Base-by-base conservation (phyloP, 2,888 invertebrate genomes). In the Meandrusa payeni region DNA sequence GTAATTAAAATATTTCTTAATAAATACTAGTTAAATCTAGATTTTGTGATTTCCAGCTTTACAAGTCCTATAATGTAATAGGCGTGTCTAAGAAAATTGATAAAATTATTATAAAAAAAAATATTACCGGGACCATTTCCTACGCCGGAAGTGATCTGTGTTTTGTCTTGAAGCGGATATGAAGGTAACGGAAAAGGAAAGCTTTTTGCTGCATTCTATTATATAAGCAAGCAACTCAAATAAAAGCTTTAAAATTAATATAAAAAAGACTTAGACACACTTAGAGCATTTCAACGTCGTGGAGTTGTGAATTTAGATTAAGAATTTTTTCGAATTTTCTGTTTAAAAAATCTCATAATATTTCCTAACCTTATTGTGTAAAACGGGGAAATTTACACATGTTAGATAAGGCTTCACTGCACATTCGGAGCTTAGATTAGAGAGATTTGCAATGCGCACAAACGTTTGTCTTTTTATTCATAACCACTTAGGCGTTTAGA, bases 321-420 rank as follows among this genome's bases (percentile, higher is more conserved):
- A 69, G 59, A 54, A 48, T 70, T 58, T 52, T 61, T 19, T 31
- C 23, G 28, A 31, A 12, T 15, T 15, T 15, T 15, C 15, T 15
- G 4, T 15, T 3, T 4, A 4, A 3, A 15, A 4, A 15, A 15
- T 15, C 15, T 15, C 4, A 15, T 15, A 15, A 15, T 15, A 15
- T 15, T 3, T 15, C 15, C 4, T 15, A 15, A 3, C 4, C 15
- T 42, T 41, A 50, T 62, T 76, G 83, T 87, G 87, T 86, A 83
- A 86, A 77, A 53, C 50, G 87, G 87, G 87, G 87, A 87, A 86
- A 72, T 86, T 86, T 86, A 86, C 87, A 87, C 83, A 76, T 55
- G 26, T 54, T 60, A 65, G 64, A 44, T 72, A 75, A 64, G 69
- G 70, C 56, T 69, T 72, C 59, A 63, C 58, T 65, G 80, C 83